A percentile compares a stretch with the other conserved stretches of the same genome.
Evolutionary conservation across 2,113 vertebrate genomes (phyloP).

Genomic region (Grammomys dolichurus): DNA sequence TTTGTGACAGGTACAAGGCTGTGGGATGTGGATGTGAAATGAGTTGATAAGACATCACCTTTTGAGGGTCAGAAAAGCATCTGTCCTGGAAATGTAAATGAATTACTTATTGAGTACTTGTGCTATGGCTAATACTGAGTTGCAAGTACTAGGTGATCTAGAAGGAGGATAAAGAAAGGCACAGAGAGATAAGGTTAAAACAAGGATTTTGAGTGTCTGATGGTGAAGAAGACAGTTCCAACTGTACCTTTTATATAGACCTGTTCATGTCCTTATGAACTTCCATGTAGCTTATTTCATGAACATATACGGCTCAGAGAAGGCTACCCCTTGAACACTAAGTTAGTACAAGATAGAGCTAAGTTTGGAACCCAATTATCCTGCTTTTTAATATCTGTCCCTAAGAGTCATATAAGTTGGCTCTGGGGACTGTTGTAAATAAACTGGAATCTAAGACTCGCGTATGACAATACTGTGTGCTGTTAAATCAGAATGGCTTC

Average conservation of each 20-base stretch:
- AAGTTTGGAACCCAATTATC: not conserved
- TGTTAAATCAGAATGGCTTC: not conserved
- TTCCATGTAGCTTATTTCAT: not conserved
- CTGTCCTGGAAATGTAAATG: not conserved
- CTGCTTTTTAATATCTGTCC: not conserved
- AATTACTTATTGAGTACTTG: not conserved
- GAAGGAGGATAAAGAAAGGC: conserved; percentile 10
- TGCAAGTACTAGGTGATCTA: not conserved
- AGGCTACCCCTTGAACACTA: not conserved
- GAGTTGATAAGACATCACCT: not conserved
- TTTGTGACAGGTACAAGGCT: not conserved
- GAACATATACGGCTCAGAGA: not conserved
- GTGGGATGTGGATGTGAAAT: not conserved
- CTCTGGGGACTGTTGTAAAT: not conserved
- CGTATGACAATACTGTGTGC: fast-evolving
- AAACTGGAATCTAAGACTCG: not conserved
- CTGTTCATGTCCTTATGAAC: not conserved
- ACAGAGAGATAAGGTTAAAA: not conserved
- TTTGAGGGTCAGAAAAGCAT: not conserved
- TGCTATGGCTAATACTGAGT: not conserved
- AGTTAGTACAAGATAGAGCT: not conserved
- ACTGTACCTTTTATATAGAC: not conserved
- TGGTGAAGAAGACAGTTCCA: not conserved
- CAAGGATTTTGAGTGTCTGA: not conserved
- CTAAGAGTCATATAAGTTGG: not conserved